A percentile compares a stretch with the other conserved stretches of the same genome.
These are phyloP conservation scores for Halocynthia roretzi DNA, from an alignment of 23 tunicate genomes.

Conservation along the genomic window DNA sequence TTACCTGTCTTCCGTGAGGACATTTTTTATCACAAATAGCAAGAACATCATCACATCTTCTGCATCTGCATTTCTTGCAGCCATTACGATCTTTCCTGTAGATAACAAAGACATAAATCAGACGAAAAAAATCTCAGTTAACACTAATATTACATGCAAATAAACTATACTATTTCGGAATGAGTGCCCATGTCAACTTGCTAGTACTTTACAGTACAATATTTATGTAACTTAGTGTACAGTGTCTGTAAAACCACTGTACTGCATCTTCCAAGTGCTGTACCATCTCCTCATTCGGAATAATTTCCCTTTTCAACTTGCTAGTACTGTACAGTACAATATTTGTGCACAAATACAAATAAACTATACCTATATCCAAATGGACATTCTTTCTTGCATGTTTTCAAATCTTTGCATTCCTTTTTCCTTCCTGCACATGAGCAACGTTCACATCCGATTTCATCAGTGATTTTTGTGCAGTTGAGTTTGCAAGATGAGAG, in stretches of 20 bases:
- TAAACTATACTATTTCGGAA: neutral
- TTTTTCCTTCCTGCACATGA: slow-evolving; percentile 19
- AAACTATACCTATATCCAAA: slow-evolving; percentile 53
- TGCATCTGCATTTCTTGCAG: slow-evolving; percentile 62
- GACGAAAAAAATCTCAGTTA: too few species aligned
- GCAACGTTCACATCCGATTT: slow-evolving; percentile 49
- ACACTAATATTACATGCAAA: neutral
- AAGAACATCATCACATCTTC: slow-evolving; percentile 34
- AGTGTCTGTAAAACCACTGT: too few species aligned
- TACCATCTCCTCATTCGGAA: too few species aligned
- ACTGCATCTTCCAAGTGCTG: too few species aligned
- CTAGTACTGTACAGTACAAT: neutral
- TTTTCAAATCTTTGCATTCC: slow-evolving; percentile 29
- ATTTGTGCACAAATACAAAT: neutral
- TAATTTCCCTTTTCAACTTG: too few species aligned
- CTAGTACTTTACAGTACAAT: too few species aligned
- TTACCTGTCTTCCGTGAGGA: slow-evolving; percentile 32
- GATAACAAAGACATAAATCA: neutral
- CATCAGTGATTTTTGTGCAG: slow-evolving; percentile 33
- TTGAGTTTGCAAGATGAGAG: slow-evolving; percentile 33
- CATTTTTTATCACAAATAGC: slow-evolving; percentile 45
- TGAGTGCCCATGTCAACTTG: too few species aligned
- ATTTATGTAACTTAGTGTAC: too few species aligned
- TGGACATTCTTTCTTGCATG: slow-evolving; percentile 61
- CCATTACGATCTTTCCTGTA: slow-evolving; percentile 57